phyloP scores from a whole-genome alignment of 2,797 vertebrate species.

The Syncerus caffer region DNA sequence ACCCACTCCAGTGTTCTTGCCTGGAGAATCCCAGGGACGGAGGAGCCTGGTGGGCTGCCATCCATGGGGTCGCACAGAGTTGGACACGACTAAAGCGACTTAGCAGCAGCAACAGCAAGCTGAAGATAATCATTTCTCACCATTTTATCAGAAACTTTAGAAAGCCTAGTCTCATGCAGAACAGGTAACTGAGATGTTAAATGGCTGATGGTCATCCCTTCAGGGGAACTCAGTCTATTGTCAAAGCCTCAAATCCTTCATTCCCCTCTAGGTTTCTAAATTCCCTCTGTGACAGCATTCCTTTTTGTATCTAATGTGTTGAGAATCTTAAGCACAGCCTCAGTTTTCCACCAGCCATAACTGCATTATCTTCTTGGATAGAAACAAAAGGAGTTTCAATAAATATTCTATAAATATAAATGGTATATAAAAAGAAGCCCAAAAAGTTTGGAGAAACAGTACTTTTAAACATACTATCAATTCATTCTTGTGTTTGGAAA shows the following conservation, averaged over 20 bases:
- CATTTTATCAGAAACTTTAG: slow-evolving; percentile 70
- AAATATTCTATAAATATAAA: slow-evolving; percentile 15
- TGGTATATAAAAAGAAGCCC: slow-evolving; percentile 22
- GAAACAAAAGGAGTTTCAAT: not conserved
- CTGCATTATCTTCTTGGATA: not conserved
- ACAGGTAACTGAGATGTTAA: slow-evolving; percentile 73
- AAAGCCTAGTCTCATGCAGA: slow-evolving; percentile 62
- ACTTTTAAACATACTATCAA: slow-evolving; percentile 45
- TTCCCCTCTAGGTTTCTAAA: slow-evolving; percentile 63
- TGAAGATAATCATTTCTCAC: slow-evolving; percentile 70
- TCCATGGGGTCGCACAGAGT: too few species aligned
- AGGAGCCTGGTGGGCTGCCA: too few species aligned
- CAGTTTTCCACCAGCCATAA: slow-evolving; percentile 15
- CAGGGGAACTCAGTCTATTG: slow-evolving; percentile 67
- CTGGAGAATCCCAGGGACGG: too few species aligned
- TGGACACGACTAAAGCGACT: too few species aligned
- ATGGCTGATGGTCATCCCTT: slow-evolving; percentile 63
- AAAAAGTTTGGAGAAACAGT: not conserved
- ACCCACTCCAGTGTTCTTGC: too few species aligned
- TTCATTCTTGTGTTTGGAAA: slow-evolving; percentile 40
- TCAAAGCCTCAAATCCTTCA: slow-evolving; percentile 49
- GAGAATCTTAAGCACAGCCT: not conserved
- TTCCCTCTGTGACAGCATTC: slow-evolving; percentile 20
- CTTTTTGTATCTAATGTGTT: not conserved
- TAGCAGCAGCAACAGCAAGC: not conserved